Percentiles rank a stretch among this genome's conserved stretches.
Evolutionary conservation across 2,797 vertebrate genomes (phyloP).

Genomic region (Octomys mimax): DNA sequence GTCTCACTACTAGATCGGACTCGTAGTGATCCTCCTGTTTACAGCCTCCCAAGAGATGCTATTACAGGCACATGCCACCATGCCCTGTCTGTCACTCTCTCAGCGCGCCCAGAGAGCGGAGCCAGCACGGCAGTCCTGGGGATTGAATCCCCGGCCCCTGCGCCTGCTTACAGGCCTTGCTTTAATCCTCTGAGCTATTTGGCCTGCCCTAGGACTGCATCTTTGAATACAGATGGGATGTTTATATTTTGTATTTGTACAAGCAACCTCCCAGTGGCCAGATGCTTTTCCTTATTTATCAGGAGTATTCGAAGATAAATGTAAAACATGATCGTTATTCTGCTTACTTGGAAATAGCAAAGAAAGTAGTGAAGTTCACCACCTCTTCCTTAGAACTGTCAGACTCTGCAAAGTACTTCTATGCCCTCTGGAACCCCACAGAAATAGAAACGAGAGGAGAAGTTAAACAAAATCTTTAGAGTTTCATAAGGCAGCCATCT

Average conservation of each 20-base stretch:
- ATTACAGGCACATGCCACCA: no score
- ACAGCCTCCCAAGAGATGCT: no score
- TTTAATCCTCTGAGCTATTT: no score
- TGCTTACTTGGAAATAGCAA: neutral
- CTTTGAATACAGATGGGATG: neutral
- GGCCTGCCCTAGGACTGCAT: neutral
- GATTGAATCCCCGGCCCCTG: no score
- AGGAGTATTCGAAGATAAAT: neutral
- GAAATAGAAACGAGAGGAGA: neutral
- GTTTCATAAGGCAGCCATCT: neutral
- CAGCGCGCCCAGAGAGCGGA: no score
- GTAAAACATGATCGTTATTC: neutral
- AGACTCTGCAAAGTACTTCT: conserved; percentile 58
- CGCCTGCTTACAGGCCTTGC: no score
- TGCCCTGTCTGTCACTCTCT: no score
- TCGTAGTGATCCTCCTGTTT: no score
- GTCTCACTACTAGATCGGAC: no score
- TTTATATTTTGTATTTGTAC: neutral
- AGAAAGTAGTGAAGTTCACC: conserved; percentile 3
- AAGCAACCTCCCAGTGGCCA: conserved; percentile 5
- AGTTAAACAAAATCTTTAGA: conserved; percentile 43
- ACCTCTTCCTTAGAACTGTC: neutral
- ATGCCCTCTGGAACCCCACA: neutral
- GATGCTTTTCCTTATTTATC: neutral
- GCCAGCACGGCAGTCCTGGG: no score